phyloP scores from a whole-genome alignment of 2,797 vertebrate genomes.

The Poeciliopsis presidionis region DNA sequence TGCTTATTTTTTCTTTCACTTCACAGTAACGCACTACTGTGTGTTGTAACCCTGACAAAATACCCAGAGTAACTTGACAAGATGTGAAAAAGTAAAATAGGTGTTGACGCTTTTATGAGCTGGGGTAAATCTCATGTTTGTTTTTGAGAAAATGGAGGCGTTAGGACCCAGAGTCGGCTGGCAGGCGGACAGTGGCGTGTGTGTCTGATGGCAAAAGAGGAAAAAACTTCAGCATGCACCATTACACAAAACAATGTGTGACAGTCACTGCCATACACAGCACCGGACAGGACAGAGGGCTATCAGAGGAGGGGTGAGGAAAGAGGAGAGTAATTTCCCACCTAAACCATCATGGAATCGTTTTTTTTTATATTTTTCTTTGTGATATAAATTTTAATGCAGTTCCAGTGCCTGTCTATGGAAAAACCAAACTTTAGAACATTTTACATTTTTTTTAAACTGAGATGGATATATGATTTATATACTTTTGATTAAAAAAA shows the following conservation, averaged over 20 bases:
- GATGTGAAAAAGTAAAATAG: neutral
- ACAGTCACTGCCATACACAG: constrained; percentile 86
- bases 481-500: neutral
- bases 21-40: neutral
- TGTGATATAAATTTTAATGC: constrained; percentile 21
- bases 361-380: constrained; percentile 17
- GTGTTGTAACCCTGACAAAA: neutral
- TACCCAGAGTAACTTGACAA: neutral
- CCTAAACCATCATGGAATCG: constrained; percentile 29
- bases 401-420: neutral
- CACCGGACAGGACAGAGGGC: constrained; percentile 53
- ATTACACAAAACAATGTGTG: constrained; percentile 82
- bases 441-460: neutral
- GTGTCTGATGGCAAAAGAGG: constrained; percentile 73
- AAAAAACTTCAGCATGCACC: constrained; percentile 46
- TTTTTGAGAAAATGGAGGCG: constrained; percentile 27
- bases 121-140: neutral
- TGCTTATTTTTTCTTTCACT: neutral
- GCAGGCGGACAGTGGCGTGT: constrained; percentile 74
- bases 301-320: constrained; percentile 31
- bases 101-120: neutral
- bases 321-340: constrained; percentile 42
- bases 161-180: constrained; percentile 76
- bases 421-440: neutral
- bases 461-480: neutral